Conservation (phyloP, 1,140 invertebrate species). For the Procambarus virginalis region DNA sequence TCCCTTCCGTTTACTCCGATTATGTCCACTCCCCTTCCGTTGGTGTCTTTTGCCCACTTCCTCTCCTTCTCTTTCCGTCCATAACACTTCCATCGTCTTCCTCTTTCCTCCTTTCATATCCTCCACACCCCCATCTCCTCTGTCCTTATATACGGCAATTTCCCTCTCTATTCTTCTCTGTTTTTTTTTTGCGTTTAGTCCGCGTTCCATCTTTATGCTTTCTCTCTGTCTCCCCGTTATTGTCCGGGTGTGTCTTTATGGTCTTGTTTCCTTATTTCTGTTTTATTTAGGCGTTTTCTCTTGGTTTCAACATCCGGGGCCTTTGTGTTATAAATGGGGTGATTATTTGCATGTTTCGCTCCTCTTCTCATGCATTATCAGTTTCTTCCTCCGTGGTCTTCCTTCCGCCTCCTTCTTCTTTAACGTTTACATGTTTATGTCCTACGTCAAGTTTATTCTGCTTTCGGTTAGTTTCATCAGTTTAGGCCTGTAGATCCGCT, state of each 20-base stretch:
- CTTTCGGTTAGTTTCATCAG: background rate
- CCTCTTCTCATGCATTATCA: no score
- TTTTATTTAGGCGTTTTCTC: background rate
- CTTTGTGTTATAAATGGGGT: no score
- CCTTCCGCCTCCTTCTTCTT: background rate
- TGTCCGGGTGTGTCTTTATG: background rate
- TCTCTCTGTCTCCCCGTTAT: background rate
- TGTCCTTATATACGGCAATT: no score
- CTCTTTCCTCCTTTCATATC: no score
- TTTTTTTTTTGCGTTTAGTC: background rate
- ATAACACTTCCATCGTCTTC: no score
- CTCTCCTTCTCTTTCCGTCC: no score
- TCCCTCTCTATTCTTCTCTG: no score
- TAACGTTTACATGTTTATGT: background rate
- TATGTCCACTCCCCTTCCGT: no score
- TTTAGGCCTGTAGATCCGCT: background rate
- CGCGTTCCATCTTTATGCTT: background rate
- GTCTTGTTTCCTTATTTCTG: background rate
- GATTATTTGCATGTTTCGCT: no score
- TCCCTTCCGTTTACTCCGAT: no score
- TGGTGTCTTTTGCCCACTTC: no score
- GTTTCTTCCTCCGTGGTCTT: background rate
- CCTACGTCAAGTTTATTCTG: background rate
- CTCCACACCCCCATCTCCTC: no score
- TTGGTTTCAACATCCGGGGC: background rate